Conservation (phyloP, 2,888 invertebrate genomes). For the Eupithecia subumbrata region DNA sequence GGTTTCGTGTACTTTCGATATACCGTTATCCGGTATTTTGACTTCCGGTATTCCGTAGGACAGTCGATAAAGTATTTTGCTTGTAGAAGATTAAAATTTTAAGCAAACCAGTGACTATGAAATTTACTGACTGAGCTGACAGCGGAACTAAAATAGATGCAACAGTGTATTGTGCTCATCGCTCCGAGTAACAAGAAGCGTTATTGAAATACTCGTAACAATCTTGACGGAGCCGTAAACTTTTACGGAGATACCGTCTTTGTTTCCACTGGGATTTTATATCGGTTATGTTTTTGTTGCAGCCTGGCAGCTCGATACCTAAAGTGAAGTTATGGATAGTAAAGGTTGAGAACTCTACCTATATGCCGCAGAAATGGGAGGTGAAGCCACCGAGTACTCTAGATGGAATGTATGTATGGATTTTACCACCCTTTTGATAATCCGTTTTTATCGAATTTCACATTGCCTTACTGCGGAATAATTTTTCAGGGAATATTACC, state of each 20-base stretch:
- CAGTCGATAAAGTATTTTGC: neutral
- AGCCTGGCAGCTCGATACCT: conserved; percentile 95
- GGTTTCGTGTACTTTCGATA: no score
- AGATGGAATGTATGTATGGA: conserved; percentile 90
- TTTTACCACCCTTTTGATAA: neutral
- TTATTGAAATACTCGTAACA: conserved; percentile 27
- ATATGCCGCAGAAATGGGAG: conserved; percentile 86
- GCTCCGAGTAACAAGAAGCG: conserved; percentile 20
- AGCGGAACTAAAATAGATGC: conserved; percentile 21
- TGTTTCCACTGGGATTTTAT: conserved; percentile 13
- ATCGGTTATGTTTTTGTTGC: conserved; percentile 48
- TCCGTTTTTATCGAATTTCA: no score
- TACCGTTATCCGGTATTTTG: no score
- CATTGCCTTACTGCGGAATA: no score
- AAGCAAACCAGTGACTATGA: neutral
- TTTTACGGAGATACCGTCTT: conserved; percentile 18
- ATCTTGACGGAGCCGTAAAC: conserved; percentile 28
- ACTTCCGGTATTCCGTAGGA: no score
- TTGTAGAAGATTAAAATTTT: neutral
- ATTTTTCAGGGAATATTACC: conserved; percentile 91
- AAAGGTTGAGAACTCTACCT: conserved; percentile 86
- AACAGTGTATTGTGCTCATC: conserved; percentile 14
- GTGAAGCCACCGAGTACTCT: conserved; percentile 90
- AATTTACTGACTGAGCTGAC: neutral
- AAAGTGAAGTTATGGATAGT: conserved; percentile 92